Percentiles rank a stretch among this genome's conserved stretches.
Conservation (phyloP, 2,888 invertebrate genomes). For the Drymonia ruficornis region DNA sequence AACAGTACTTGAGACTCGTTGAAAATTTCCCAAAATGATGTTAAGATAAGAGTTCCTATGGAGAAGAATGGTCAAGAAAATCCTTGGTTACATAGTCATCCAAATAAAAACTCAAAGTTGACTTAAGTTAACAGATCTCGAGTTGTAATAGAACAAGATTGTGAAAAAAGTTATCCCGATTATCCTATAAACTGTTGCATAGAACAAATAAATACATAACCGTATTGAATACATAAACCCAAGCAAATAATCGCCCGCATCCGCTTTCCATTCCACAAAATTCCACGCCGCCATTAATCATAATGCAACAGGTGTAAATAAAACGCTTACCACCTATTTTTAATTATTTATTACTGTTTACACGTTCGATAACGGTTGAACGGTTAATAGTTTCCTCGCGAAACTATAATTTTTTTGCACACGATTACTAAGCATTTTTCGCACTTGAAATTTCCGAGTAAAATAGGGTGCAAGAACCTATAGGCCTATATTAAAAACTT, state of each 20-base stretch:
- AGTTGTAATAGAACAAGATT: too few species aligned
- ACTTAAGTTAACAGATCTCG: too few species aligned
- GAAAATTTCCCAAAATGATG: too few species aligned
- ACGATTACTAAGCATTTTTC: not conserved
- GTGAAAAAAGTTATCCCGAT: too few species aligned
- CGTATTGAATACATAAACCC: not conserved
- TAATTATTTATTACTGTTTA: conserved; percentile 25
- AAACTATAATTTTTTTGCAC: not conserved
- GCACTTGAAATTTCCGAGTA: not conserved
- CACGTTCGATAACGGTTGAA: conserved; percentile 9
- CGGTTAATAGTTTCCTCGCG: not conserved
- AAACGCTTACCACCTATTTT: conserved; percentile 7
- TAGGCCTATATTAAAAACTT: not conserved
- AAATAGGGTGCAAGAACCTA: not conserved
- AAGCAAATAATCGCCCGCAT: not conserved
- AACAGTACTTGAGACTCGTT: too few species aligned
- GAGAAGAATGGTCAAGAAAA: too few species aligned
- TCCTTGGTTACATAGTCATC: too few species aligned
- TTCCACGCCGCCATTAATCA: conserved; percentile 21
- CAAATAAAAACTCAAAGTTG: too few species aligned
- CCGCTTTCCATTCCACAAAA: conserved; percentile 8
- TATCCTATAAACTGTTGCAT: too few species aligned
- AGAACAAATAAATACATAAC: not conserved
- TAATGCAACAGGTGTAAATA: conserved; percentile 24
- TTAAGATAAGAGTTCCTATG: too few species aligned